A percentile compares a stretch with the other conserved stretches of the same genome.
These are phyloP conservation scores for Rallus limicola DNA, from an alignment of 2,113 vertebrate genomes.

Conservation along the genomic window DNA sequence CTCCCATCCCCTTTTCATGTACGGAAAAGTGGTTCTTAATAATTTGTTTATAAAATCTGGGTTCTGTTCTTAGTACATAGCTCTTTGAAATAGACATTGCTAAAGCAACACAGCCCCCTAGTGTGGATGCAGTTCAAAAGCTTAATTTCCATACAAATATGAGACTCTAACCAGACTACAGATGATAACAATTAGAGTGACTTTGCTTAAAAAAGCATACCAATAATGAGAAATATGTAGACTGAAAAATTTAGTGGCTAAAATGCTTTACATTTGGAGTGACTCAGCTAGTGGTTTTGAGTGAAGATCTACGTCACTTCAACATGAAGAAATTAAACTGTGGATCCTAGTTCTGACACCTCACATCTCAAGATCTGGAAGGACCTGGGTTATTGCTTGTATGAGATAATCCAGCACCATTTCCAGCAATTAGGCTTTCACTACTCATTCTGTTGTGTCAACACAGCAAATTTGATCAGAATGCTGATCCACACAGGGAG, in stretches of 20 bases:
- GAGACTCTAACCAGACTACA: neutral
- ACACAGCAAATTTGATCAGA: neutral
- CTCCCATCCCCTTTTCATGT: neutral
- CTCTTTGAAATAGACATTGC: neutral
- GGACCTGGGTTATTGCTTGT: fast-evolving
- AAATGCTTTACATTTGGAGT: neutral
- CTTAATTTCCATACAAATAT: neutral
- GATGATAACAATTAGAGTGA: neutral
- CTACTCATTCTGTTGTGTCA: neutral
- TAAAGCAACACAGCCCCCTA: slow-evolving; percentile 53
- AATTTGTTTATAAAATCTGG: neutral
- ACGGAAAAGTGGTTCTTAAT: neutral
- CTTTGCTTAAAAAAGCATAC: neutral
- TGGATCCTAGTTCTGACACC: neutral
- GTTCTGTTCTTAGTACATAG: neutral
- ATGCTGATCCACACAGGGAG: neutral
- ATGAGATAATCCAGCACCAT: neutral
- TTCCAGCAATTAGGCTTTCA: neutral
- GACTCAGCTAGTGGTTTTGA: neutral
- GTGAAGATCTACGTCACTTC: neutral
- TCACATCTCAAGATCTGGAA: neutral
- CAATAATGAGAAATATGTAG: neutral
- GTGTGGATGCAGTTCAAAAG: neutral
- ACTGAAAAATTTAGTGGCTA: neutral
- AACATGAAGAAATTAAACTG: neutral